Evolutionary conservation across 2,797 vertebrate species (phyloP), one percentile per base, ranked within the genome.

Genomic region (Poeciliopsis turneri): DNA sequence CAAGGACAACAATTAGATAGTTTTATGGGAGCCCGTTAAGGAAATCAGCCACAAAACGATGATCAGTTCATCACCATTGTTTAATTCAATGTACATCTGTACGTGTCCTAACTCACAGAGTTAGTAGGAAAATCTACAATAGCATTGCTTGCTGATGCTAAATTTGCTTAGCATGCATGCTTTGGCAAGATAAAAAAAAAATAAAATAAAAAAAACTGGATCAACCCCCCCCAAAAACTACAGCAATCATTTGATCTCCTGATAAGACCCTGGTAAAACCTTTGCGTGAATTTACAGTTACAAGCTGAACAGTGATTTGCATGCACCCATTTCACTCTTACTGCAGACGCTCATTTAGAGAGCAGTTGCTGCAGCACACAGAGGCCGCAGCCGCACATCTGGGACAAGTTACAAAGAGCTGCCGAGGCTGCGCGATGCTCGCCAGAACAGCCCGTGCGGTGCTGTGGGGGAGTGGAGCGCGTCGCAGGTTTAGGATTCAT

Each of bases 401-500:
- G 94, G 94, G 93, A 95, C 83, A 88, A 80, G 90, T 95, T 94
- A 95, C 91, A 86, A 47, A 76, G 86, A 85, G 89, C 89, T 90
- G 91, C 86, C 80, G 82, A 41, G 84, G 88, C 90, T 89, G 86
- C 90, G 83, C 78, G 28, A 33, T 41, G 84, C 83, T 79, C 86
- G 82, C 84, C 81, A 45, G 68, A 70, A 28, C 5, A 51, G 78
- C 76, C 79, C n/a, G 80, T 79, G 75, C 70, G 82, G 71, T 36
- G 79, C 68, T 84, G 79, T 76, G 46, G 80, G 72, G 73, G 79
- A 28, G 57, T 49, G 41, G 75, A 75, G 78, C 51, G 75, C 75
- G 84, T 86, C 47, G 36, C 83, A 91, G 87, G 90, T 92, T 90
- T 85, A 78, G 73, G 72, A 82, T 79, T 89, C 33, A 33, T 47